These are phyloP conservation scores for Dione juno DNA, from an alignment of 2,888 invertebrate species.

Conservation along the genomic window DNA sequence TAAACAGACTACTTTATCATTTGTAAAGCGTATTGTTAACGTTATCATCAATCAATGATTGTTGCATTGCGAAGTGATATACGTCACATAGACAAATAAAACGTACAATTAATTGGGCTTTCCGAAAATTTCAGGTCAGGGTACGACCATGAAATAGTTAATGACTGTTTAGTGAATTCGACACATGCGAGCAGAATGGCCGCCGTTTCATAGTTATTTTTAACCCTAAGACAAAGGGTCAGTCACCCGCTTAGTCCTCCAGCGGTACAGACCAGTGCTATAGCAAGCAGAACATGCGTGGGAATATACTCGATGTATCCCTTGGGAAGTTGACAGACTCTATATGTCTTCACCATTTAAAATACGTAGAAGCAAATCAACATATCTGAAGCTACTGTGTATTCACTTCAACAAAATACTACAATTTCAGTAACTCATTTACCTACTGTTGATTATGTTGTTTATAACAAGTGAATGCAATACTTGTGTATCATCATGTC, in stretches of 20 bases:
- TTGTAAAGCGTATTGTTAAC: conserved; percentile 12
- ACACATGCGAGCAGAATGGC: conserved; percentile 82
- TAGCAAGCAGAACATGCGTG: conserved; percentile 80
- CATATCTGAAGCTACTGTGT: background rate
- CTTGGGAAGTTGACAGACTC: conserved; percentile 31
- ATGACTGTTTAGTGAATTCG: conserved; percentile 81
- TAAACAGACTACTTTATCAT: conserved; percentile 15
- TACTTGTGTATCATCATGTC: background rate
- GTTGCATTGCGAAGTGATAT: background rate
- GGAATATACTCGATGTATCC: conserved; percentile 62
- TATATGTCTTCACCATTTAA: conserved; percentile 10
- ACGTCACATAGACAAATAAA: conserved; percentile 10
- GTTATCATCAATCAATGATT: conserved; percentile 1
- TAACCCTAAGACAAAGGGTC: conserved; percentile 80
- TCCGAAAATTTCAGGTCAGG: conserved; percentile 76
- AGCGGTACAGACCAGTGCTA: conserved; percentile 77
- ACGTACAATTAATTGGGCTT: conserved; percentile 53
- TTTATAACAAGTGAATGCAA: background rate
- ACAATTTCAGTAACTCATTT: background rate
- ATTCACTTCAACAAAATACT: background rate
- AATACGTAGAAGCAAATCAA: background rate
- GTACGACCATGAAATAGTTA: conserved; percentile 82
- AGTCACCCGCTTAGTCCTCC: conserved; percentile 79
- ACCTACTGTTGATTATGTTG: background rate
- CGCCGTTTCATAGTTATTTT: conserved; percentile 79